Conservation (phyloP, 2,888 invertebrate species). For the Leptopterna dolabrata region DNA sequence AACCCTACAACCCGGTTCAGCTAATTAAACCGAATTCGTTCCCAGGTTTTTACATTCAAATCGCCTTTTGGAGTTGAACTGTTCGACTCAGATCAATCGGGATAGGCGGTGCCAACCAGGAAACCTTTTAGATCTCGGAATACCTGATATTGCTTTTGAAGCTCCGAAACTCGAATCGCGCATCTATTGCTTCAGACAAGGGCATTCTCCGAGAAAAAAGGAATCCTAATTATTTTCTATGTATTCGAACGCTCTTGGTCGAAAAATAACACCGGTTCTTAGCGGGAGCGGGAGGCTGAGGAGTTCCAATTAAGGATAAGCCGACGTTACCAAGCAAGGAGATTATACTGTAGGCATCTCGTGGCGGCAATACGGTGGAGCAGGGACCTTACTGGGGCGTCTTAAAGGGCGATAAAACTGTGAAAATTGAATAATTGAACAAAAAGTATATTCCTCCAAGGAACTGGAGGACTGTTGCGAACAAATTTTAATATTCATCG, state of each 20-base stretch:
- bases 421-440: too few relatives aligned
- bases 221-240: conserved; percentile 22
- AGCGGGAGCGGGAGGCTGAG: not conserved
- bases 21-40: conserved; percentile 5
- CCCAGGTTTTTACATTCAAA: conserved; percentile 24
- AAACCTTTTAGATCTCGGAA: conserved; percentile 3
- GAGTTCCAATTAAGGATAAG: not conserved
- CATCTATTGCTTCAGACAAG: not conserved
- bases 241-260: not conserved
- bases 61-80: not conserved
- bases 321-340: not conserved
- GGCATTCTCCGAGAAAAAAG: not conserved
- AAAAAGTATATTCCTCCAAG: too few relatives aligned
- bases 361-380: too few relatives aligned
- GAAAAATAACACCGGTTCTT: not conserved
- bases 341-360: not conserved
- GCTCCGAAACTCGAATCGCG: conserved; percentile 15
- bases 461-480: too few relatives aligned
- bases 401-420: too few relatives aligned
- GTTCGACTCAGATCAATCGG: not conserved
- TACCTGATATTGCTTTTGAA: not conserved
- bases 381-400: too few relatives aligned
- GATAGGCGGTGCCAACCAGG: not conserved
- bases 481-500: too few relatives aligned
- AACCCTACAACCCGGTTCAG: not conserved